Evolutionary conservation across 1,140 invertebrate genomes (phyloP).

Genomic region (Rhagoletis zephyria): DNA sequence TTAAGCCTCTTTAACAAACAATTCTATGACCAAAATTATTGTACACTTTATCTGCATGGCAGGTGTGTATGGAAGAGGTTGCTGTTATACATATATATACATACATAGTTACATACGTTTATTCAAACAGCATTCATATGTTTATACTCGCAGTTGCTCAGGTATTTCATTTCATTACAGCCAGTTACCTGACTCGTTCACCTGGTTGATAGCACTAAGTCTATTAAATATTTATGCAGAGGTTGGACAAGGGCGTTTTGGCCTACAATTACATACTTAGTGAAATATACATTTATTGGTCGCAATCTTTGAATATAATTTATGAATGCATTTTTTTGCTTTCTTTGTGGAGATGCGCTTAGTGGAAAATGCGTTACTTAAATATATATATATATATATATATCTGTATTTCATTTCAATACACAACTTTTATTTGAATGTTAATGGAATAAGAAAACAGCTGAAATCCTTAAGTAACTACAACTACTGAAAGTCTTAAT

Average conservation of each 20-base stretch:
- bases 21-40: slow-evolving; percentile 50
- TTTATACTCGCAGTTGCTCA: neutral
- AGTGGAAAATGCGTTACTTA: no score
- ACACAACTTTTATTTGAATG: no score
- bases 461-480: no score
- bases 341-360: no score
- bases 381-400: no score
- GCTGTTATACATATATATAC: neutral
- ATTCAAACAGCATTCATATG: neutral
- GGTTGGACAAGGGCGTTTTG: neutral
- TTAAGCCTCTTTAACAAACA: slow-evolving; percentile 72
- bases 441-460: no score
- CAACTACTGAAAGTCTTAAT: no score
- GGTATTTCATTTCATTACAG: slow-evolving; percentile 1
- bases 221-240: slow-evolving; percentile 15
- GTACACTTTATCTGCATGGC: slow-evolving; percentile 11
- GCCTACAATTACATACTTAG: neutral
- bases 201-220: neutral
- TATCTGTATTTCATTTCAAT: no score
- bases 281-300: no score
- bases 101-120: neutral
- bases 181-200: neutral
- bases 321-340: no score
- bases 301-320: no score
- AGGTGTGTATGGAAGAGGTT: neutral